Evolutionary conservation across 1,140 invertebrate genomes (phyloP).

Genomic region (Mactra quadrangularis): DNA sequence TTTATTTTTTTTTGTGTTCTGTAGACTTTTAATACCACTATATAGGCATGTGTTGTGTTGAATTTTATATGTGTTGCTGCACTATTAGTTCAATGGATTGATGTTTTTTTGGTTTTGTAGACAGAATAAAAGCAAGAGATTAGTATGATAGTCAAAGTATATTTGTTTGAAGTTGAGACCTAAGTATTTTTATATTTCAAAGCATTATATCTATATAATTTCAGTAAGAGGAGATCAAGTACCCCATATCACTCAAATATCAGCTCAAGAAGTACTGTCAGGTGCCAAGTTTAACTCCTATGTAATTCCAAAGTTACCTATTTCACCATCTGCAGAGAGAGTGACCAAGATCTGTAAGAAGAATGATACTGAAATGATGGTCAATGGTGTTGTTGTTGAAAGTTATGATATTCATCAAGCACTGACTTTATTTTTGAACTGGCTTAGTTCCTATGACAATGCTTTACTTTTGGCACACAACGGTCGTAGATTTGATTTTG

Average conservation of each 20-base stretch:
- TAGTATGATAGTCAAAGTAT: no score
- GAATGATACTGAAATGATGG: neutral
- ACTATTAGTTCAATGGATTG: no score
- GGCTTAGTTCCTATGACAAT: conserved; percentile 48
- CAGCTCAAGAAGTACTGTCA: neutral
- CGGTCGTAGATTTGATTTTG: conserved; percentile 56
- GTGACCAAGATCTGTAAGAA: no score
- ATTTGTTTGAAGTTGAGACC: no score
- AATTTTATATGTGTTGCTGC: no score
- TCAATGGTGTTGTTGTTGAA: conserved; percentile 27
- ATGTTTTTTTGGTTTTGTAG: no score
- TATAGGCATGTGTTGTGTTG: no score
- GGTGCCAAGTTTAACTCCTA: neutral
- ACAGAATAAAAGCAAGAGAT: no score
- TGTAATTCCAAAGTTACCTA: neutral
- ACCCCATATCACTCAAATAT: neutral
- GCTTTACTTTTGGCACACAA: conserved; percentile 58
- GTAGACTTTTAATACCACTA: no score
- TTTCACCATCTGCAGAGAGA: neutral
- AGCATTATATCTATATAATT: no score
- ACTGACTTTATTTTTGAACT: conserved; percentile 18
- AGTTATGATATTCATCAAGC: neutral
- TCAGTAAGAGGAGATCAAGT: neutral
- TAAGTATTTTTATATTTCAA: no score
- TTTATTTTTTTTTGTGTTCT: no score